A percentile compares a stretch with the other conserved stretches of the same genome.
Conservation (phyloP, 2,797 vertebrate species). For the Pseudotriccus pelzelni region DNA sequence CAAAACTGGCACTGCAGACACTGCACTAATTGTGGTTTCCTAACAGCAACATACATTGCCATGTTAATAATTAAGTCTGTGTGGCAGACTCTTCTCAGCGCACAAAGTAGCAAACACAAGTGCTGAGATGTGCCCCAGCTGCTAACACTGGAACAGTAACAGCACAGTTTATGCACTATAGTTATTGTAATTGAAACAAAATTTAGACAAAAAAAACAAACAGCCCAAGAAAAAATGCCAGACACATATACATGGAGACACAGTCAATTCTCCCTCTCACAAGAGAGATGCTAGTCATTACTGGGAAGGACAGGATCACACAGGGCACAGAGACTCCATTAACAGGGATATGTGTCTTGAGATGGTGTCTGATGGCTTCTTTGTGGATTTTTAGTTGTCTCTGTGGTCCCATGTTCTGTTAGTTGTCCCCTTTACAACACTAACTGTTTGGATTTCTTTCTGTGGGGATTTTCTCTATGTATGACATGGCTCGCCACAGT, state of each 20-base stretch:
- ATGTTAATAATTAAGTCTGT: neutral
- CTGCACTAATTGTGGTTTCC: neutral
- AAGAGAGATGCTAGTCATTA: neutral
- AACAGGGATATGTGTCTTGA: neutral
- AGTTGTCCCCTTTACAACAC: neutral
- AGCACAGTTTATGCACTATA: neutral
- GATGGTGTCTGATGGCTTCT: neutral
- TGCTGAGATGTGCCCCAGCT: conserved; percentile 2
- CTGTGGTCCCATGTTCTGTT: neutral
- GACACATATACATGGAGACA: neutral
- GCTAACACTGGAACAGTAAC: neutral
- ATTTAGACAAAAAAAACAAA: neutral
- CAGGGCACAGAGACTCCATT: neutral
- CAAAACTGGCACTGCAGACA: neutral
- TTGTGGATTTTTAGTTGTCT: neutral
- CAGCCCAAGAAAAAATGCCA: neutral
- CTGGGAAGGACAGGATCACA: neutral
- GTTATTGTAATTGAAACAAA: neutral
- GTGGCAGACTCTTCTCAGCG: neutral
- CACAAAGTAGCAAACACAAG: neutral
- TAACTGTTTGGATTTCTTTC: neutral
- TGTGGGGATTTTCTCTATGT: neutral
- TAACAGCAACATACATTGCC: neutral
- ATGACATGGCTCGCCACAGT: neutral
- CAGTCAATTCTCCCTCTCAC: neutral